Evolutionary conservation across 30 jellyfish, hydroid and myxozoan species (phyloP), one percentile per base, ranked within the genome.

Genomic region (Hydractinia echinata): DNA sequence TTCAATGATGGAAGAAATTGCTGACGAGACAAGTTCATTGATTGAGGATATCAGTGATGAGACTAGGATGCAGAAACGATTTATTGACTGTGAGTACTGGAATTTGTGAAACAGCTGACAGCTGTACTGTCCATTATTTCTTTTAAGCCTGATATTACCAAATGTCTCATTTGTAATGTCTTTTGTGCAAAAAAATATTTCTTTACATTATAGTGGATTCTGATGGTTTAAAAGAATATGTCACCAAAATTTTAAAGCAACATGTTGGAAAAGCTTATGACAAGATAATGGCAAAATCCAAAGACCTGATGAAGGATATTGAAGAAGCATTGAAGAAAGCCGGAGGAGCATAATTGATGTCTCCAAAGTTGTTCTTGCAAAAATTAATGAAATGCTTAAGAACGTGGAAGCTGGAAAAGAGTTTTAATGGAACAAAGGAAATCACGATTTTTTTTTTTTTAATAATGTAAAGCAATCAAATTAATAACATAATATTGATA

Each of bases 341-440:
- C 74, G 74, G 74, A 7, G 39, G 39, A 44, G 74, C 19, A 64
- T 64, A 51, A 64, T 64, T 51, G 74, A 64, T 51, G 74, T 64
- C 74, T 64, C 74, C 74, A 64, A 13, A 4, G 7, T 4, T 7
- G 16, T 64, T 64, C 18, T 64, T 44, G 9, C 74, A 6, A 64
- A 64, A 4, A 51, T 64, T 7, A 64, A 64, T 7, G 74, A 64
- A 64, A 64, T 64, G 74, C 19, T 64, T 0, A 16, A 58, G 19
- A 58, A 58, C 18, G 2, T 64, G 74, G 18, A 30, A 30, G 44
- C 44, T 30, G 44, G 44, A 2, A 30, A 30, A 30, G 44, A 30
- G 44, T 30, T 30, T 30, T 30, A 30, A 30, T 30, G 44, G 44
- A 0, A 30, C 44, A 30, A 30, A 30, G 44, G 44, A 30, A 30